Conservation (phyloP, 2,113 vertebrate genomes). For the Tragelaphus buxtoni region DNA sequence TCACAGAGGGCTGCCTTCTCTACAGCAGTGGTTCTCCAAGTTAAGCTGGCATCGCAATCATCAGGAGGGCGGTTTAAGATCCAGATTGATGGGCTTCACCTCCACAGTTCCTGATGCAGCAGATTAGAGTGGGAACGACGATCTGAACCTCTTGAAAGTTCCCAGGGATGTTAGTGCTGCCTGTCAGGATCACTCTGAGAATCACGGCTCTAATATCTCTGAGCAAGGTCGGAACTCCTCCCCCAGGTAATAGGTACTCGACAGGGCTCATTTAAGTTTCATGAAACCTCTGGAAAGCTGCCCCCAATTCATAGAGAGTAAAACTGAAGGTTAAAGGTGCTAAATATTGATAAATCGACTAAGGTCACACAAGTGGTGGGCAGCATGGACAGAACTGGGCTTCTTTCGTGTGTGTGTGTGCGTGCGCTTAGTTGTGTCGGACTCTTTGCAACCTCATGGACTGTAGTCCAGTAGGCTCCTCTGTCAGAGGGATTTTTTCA, state of each 20-base stretch:
- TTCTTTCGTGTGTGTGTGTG: neutral
- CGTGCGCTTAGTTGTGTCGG: fast-evolving
- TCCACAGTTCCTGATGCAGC: neutral
- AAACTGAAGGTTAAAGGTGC: neutral
- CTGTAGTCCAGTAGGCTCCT: neutral
- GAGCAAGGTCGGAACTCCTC: neutral
- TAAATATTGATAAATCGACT: neutral
- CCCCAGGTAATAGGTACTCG: neutral
- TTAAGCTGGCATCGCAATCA: neutral
- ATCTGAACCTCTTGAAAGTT: neutral
- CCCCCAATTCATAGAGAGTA: neutral
- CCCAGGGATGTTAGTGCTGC: neutral
- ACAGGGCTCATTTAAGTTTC: neutral
- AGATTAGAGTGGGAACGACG: neutral
- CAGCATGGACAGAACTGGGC: fast-evolving
- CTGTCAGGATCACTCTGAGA: neutral
- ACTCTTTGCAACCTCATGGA: neutral
- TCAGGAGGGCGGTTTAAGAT: neutral
- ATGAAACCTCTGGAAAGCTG: neutral
- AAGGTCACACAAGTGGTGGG: neutral
- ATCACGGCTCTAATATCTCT: neutral
- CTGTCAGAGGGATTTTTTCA: neutral
- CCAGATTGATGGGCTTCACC: neutral
- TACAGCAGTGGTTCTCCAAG: neutral
- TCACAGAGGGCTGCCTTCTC: neutral